phyloP scores from a whole-genome alignment of 2,888 invertebrate species.

The Lithophane semibrunnea region DNA sequence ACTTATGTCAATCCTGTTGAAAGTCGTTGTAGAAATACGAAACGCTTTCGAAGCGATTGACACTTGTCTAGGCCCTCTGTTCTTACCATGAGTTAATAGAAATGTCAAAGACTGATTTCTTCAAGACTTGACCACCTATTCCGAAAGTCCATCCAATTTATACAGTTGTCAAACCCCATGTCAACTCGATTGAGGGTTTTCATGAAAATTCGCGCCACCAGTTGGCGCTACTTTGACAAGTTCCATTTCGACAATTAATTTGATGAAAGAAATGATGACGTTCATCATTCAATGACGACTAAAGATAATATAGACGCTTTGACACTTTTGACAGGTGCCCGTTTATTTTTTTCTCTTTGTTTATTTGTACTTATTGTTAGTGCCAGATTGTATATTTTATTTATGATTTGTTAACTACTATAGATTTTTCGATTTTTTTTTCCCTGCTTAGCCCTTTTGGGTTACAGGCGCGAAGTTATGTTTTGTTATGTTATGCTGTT shows the following conservation, averaged over 20 bases:
- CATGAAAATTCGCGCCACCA: neutral
- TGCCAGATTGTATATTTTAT: too few species aligned
- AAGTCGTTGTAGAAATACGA: too few species aligned
- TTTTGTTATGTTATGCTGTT: too few species aligned
- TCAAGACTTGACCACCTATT: neutral
- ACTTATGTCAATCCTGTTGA: too few species aligned
- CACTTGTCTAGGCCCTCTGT: too few species aligned
- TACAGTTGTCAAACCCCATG: neutral
- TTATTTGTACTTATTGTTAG: too few species aligned
- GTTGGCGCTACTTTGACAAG: neutral
- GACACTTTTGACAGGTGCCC: neutral
- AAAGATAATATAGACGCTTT: neutral
- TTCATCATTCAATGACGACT: too few species aligned
- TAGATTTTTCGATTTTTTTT: neutral
- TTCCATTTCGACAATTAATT: neutral
- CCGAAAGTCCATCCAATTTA: neutral
- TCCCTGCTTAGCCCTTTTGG: too few species aligned
- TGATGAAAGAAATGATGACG: neutral
- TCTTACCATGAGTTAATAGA: neutral
- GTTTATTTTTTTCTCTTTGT: too few species aligned
- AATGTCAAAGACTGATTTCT: neutral
- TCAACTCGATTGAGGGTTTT: neutral
- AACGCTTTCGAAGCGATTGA: too few species aligned
- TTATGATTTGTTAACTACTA: too few species aligned
- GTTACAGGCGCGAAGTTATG: too few species aligned